Evolutionary conservation across 2,888 invertebrate genomes (phyloP).

Genomic region (Trachelus tabidus): DNA sequence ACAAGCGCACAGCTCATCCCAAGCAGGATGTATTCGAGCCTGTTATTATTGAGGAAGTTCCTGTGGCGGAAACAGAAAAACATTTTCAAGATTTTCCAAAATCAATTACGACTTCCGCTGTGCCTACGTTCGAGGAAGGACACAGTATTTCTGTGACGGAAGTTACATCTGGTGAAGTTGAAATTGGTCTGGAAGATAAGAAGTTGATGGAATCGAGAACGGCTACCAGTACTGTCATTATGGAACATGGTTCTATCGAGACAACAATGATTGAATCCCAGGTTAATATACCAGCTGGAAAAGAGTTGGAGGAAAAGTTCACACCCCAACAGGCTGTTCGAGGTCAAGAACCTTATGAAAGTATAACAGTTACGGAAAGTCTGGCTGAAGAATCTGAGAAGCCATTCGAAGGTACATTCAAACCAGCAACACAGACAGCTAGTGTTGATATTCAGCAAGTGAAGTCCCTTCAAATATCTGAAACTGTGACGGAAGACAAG

Average conservation of each 20-base stretch:
- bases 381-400: conserved; percentile 63
- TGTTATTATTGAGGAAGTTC: conserved; percentile 49
- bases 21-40: conserved; percentile 52
- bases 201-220: conserved; percentile 50
- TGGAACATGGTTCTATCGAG: conserved; percentile 47
- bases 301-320: conserved; percentile 38
- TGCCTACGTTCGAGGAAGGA: conserved; percentile 60
- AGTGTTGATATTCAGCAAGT: conserved; percentile 64
- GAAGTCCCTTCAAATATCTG: conserved; percentile 59
- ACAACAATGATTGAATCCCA: conserved; percentile 57
- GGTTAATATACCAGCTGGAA: conserved; percentile 46
- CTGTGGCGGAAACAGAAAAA: conserved; percentile 50
- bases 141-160: conserved; percentile 71
- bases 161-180: conserved; percentile 70
- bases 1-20: conserved; percentile 44
- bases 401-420: conserved; percentile 58
- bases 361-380: conserved; percentile 70
- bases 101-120: conserved; percentile 49
- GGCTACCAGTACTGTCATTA: conserved; percentile 52
- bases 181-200: conserved; percentile 66
- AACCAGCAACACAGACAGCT: conserved; percentile 63
- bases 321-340: conserved; percentile 64
- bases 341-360: conserved; percentile 68
- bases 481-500: conserved; percentile 59
- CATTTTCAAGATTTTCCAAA: conserved; percentile 46